Percentiles rank a stretch among this genome's conserved stretches.
phyloP scores from a whole-genome alignment of 2,888 invertebrate genomes.

The Habroteleia sp. region DNA sequence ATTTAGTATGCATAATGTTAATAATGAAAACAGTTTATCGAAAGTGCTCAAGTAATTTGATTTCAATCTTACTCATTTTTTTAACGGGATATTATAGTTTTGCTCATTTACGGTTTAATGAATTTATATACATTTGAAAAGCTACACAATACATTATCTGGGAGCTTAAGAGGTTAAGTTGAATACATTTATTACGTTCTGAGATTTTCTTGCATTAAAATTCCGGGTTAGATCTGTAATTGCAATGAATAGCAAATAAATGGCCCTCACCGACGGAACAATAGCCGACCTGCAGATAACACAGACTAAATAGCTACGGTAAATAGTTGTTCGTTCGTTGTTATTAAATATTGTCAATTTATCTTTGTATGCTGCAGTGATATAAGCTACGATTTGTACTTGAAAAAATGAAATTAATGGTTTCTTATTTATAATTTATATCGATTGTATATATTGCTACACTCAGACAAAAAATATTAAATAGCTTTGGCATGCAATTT shows the following conservation, averaged over 20 bases:
- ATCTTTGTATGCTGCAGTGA: no score
- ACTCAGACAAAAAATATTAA: no score
- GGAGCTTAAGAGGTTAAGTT: constrained; percentile 38
- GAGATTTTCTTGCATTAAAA: constrained; percentile 46
- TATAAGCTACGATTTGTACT: no score
- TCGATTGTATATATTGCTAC: no score
- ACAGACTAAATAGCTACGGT: background rate
- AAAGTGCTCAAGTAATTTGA: constrained; percentile 8
- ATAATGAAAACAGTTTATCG: constrained; percentile 14
- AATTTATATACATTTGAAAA: constrained; percentile 43
- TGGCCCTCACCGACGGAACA: constrained; percentile 11
- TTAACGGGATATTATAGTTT: background rate
- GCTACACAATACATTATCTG: constrained; percentile 30
- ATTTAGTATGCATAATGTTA: constrained; percentile 29
- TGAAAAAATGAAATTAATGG: no score
- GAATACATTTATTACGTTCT: constrained; percentile 38
- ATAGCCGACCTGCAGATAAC: constrained; percentile 9
- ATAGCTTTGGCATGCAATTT: no score
- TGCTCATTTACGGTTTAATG: constrained; percentile 9
- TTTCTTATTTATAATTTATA: no score
- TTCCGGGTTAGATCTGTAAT: constrained; percentile 38
- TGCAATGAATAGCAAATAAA: constrained; percentile 38
- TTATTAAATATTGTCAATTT: constrained; percentile 2
- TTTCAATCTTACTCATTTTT: constrained; percentile 8
- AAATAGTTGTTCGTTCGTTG: background rate